phyloP scores from a whole-genome alignment of 2,797 vertebrate species.

The Spondyliosoma cantharus region DNA sequence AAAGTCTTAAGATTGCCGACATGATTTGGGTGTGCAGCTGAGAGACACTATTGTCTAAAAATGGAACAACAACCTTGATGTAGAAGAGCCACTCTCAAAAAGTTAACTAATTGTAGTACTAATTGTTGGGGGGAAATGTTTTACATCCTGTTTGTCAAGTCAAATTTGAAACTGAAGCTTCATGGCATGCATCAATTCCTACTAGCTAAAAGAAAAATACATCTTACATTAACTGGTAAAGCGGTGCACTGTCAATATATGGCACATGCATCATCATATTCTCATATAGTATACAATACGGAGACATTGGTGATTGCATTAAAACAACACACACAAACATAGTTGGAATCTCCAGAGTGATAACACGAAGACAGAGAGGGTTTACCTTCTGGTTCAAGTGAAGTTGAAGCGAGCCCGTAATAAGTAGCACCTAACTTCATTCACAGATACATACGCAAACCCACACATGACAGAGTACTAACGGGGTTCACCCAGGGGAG shows the following conservation, averaged over 20 bases:
- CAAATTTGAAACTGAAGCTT: not conserved
- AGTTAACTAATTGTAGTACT: not conserved
- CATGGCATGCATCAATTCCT: not conserved
- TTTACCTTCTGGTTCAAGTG: slow-evolving; percentile 43
- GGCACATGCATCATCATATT: not conserved
- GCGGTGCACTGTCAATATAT: not conserved
- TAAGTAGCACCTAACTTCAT: slow-evolving; percentile 33
- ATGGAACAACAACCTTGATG: slow-evolving; percentile 8
- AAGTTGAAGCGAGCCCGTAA: slow-evolving; percentile 34
- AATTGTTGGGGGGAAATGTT: not conserved
- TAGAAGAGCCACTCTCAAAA: not conserved
- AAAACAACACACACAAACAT: slow-evolving; percentile 13
- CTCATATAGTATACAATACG: not conserved
- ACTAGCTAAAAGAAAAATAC: not conserved
- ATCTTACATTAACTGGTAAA: not conserved
- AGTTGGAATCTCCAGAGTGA: slow-evolving; percentile 25
- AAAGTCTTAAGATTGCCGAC: too few species aligned
- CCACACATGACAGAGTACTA: slow-evolving; percentile 48
- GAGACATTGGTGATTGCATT: not conserved
- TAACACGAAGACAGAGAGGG: slow-evolving; percentile 29
- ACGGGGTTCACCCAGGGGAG: slow-evolving; percentile 64
- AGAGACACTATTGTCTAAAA: not conserved
- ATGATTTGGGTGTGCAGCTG: not conserved
- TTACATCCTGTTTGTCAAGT: not conserved
- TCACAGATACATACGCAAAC: slow-evolving; percentile 38